Base-by-base conservation (phyloP, 2,888 invertebrate species). In the Drosophila dives region DNA sequence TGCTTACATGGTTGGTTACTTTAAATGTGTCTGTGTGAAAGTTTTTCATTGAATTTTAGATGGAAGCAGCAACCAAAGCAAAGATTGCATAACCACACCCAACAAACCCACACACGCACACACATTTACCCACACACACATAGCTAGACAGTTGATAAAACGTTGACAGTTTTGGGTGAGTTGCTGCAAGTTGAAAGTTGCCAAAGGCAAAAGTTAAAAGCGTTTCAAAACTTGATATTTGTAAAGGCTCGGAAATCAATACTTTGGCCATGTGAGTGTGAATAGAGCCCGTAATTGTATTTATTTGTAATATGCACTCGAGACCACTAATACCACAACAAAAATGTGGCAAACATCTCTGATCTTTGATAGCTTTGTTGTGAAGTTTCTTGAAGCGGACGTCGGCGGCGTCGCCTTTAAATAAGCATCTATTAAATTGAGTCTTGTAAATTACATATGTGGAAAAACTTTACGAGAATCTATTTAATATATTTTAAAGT, bases 1-100 rank as follows among this genome's bases (percentile, higher is more conserved):
- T 62, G 68, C 68, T 76, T 76, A 77, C 64, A 64, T 62, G 76
- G 78, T 73, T 64, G 76, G 76, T 73, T 73, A 64, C 68, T 77
- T 65, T 51, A 74, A 67, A 71, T 76, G 78, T 77, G 81, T 45
- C 23, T 72, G 79, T 61, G 64, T 15, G 34, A 60, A 75, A 88
- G 88, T 86, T 85, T 83, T 83, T 81, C 86, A 88, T 85, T 86
- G 81, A 85, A 85, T 88, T 86, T 83, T 64, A 72, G 71, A 67
- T 61, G 51, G 69, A 40, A 72, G 69, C 33, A 72, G 58, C 62
- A 58, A 64, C 40, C 48, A 56, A 64, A 68, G 80, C 68, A 77
- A 67, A 68, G 71, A 74, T 72, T 75, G 65, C 72, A 68, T 68
- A 84, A 59, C 77, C 72, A 62, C 73, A 75, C 60, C 60, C 51